Evolutionary conservation across 2,113 vertebrate genomes (phyloP).

Genomic region (Oplegnathus fasciatus): DNA sequence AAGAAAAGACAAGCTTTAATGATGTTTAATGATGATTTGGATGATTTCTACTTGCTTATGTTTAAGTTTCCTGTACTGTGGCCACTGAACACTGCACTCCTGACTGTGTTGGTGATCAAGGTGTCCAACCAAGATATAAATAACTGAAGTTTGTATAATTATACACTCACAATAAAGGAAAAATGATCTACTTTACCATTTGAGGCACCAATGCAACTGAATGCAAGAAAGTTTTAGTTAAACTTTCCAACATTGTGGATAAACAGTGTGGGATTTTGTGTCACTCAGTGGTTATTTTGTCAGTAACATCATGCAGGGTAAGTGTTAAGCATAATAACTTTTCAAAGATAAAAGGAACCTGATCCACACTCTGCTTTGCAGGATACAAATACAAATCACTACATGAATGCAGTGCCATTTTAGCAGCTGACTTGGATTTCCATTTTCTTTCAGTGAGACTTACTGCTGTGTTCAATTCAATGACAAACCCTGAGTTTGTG

Average conservation of each 20-base stretch:
- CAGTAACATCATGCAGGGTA: neutral
- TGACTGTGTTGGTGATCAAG: neutral
- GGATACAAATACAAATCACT: neutral
- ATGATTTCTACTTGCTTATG: neutral
- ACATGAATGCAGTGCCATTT: neutral
- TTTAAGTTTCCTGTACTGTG: neutral
- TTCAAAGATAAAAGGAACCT: neutral
- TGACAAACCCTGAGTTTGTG: constrained; percentile 78
- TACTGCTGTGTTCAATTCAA: constrained; percentile 85
- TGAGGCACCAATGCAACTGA: no score
- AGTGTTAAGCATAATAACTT: neutral
- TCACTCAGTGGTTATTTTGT: no score
- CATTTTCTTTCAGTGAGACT: constrained; percentile 51
- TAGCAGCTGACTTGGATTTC: neutral
- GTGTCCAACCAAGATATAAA: neutral
- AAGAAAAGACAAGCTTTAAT: neutral
- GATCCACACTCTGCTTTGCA: neutral
- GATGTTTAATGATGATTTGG: neutral
- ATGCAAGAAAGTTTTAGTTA: no score
- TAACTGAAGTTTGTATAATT: neutral
- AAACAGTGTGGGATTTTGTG: no score
- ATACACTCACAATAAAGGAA: no score
- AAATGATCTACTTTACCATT: no score
- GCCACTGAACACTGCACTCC: neutral
- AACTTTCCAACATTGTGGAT: no score